phyloP scores from a whole-genome alignment of 2,888 invertebrate species.

The Drosophila silvestris region DNA sequence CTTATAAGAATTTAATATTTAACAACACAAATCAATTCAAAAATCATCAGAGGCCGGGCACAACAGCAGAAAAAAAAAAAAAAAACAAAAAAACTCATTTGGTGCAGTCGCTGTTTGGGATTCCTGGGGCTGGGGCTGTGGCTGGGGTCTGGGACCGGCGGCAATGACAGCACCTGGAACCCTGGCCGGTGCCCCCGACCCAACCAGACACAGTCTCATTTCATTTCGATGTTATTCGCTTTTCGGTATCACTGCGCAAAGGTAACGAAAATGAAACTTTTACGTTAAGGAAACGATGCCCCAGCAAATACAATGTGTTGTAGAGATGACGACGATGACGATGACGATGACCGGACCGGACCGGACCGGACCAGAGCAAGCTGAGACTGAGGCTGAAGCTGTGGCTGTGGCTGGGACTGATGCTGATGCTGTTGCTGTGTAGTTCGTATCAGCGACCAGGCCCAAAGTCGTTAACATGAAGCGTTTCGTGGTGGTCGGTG shows the following conservation, averaged over 20 bases:
- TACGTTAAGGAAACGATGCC: slow-evolving; percentile 69
- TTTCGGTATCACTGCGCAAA: slow-evolving; percentile 73
- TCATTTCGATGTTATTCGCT: slow-evolving; percentile 66
- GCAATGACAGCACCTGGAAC: slow-evolving; percentile 35
- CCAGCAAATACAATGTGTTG: slow-evolving; percentile 57
- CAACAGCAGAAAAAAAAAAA: slow-evolving; percentile 20
- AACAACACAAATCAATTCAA: slow-evolving; percentile 83
- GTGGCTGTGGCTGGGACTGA: slow-evolving; percentile 8
- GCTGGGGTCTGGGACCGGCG: slow-evolving; percentile 18
- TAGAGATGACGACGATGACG: slow-evolving; percentile 40
- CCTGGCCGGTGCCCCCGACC: slow-evolving; percentile 12
- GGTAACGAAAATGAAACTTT: slow-evolving; percentile 78
- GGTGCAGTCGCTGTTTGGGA: slow-evolving; percentile 54
- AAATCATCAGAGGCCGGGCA: slow-evolving; percentile 74
- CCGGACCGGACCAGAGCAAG: background rate
- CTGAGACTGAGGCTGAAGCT: slow-evolving; percentile 26
- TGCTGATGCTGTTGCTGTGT: slow-evolving; percentile 6
- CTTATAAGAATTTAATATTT: slow-evolving; percentile 84
- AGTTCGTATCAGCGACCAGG: slow-evolving; percentile 22
- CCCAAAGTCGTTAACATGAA: slow-evolving; percentile 78
- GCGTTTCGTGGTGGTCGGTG: slow-evolving; percentile 61
- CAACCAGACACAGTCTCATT: slow-evolving; percentile 75
- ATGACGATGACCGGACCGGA: slow-evolving; percentile 19
- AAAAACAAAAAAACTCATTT: slow-evolving; percentile 66
- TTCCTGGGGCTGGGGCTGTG: slow-evolving; percentile 41